Evolutionary conservation across 2,797 vertebrate genomes (phyloP).

Genomic region (Champsocephalus gunnari): DNA sequence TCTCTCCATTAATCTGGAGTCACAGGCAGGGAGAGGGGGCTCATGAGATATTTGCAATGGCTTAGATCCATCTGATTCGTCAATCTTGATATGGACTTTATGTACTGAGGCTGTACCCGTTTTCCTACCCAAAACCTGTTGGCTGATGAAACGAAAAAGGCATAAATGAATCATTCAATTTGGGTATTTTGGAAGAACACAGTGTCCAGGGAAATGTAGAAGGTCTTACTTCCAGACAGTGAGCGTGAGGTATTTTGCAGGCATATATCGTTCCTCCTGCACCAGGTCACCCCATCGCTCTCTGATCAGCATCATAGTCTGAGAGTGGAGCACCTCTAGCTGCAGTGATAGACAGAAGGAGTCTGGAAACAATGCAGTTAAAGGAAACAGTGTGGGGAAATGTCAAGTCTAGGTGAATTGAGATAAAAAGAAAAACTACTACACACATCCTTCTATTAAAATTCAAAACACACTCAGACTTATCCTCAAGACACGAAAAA

Average conservation of each 20-base stretch:
- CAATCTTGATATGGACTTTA: constrained; percentile 98
- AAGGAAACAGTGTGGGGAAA: constrained; percentile 76
- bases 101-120: constrained; percentile 95
- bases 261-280: constrained; percentile 95
- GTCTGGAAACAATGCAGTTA: constrained; percentile 87
- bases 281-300: constrained; percentile 99
- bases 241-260: constrained; percentile 95
- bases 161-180: neutral
- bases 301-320: constrained; percentile 96
- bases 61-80: constrained; percentile 96
- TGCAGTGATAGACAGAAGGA: constrained; percentile 98
- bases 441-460: constrained; percentile 53
- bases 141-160: constrained; percentile 79
- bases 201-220: neutral
- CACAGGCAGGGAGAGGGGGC: constrained; percentile 94
- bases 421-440: constrained; percentile 26
- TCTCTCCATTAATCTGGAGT: constrained; percentile 97
- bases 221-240: constrained; percentile 97
- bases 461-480: constrained; percentile 59
- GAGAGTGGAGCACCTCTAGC: constrained; percentile 97
- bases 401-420: constrained; percentile 37
- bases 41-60: constrained; percentile 98
- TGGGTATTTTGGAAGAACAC: neutral
- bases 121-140: constrained; percentile 97
- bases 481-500: constrained; percentile 63